These are phyloP conservation scores for Pantherophis alleghaniensis DNA, from an alignment of 2,797 vertebrate species.

Conservation along the genomic window DNA sequence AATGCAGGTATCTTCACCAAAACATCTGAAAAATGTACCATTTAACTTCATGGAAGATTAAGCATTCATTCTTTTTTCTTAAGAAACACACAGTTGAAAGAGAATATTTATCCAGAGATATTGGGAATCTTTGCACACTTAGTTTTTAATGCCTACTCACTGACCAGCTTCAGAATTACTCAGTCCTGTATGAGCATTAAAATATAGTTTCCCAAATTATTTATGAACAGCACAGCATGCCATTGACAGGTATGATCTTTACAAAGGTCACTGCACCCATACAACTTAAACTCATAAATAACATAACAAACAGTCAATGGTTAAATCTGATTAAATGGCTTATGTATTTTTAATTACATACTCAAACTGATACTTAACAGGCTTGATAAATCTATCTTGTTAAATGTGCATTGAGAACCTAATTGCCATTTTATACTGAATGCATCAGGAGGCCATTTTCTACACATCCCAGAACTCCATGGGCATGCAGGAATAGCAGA, in stretches of 20 bases:
- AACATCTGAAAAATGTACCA: slow-evolving; percentile 82
- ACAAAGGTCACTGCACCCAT: slow-evolving; percentile 25
- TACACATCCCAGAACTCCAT: not conserved
- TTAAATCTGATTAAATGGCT: slow-evolving; percentile 50
- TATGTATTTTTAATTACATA: slow-evolving; percentile 48
- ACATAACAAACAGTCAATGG: slow-evolving; percentile 40
- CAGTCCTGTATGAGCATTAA: not conserved
- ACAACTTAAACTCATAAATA: slow-evolving; percentile 56
- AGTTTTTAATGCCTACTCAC: not conserved
- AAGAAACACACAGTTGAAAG: slow-evolving; percentile 9
- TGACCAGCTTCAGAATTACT: not conserved
- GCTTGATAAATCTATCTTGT: slow-evolving; percentile 37
- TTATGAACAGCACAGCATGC: not conserved
- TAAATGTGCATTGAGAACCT: slow-evolving; percentile 36
- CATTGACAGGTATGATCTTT: slow-evolving; percentile 12
- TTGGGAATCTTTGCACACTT: not conserved
- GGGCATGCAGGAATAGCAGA: not conserved
- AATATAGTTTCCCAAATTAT: slow-evolving; percentile 5
- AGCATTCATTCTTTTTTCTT: not conserved
- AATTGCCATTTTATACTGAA: slow-evolving; percentile 28
- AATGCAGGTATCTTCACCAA: slow-evolving; percentile 94
- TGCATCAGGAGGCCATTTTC: not conserved
- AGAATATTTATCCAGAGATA: not conserved
- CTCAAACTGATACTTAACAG: slow-evolving; percentile 43
- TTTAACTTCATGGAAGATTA: slow-evolving; percentile 46